Evolutionary conservation across 2,888 invertebrate genomes (phyloP).

Genomic region (Rhopalosiphum nymphaeae): DNA sequence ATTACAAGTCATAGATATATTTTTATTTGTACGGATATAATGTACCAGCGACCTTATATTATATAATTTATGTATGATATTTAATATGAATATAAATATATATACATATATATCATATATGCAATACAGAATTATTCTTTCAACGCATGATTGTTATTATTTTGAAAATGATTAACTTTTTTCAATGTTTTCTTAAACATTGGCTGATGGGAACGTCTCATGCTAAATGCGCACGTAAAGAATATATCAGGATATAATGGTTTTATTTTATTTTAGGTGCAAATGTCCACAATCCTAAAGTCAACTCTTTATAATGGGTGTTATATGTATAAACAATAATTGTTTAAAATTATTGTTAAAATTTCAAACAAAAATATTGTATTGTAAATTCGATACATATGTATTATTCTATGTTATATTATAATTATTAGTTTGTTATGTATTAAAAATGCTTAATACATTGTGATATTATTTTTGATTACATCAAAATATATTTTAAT

Average conservation of each 20-base stretch:
- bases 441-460: neutral
- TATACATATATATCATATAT: too few relatives aligned
- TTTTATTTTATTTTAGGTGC: neutral
- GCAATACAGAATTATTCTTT: too few relatives aligned
- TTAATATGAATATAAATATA: too few relatives aligned
- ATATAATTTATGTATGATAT: too few relatives aligned
- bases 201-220: neutral
- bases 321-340: neutral
- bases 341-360: neutral
- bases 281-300: neutral
- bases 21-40: too few relatives aligned
- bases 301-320: too few relatives aligned
- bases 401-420: neutral
- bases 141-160: too few relatives aligned
- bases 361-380: neutral
- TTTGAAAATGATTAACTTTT: neutral
- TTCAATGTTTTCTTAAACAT: neutral
- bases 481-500: too few relatives aligned
- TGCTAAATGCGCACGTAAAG: neutral
- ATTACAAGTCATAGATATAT: too few relatives aligned
- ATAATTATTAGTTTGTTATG: neutral
- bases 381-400: neutral
- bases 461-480: neutral
- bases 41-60: too few relatives aligned
- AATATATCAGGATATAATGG: neutral